phyloP scores from a whole-genome alignment of 2,888 invertebrate genomes.

The Heliconius aoede region DNA sequence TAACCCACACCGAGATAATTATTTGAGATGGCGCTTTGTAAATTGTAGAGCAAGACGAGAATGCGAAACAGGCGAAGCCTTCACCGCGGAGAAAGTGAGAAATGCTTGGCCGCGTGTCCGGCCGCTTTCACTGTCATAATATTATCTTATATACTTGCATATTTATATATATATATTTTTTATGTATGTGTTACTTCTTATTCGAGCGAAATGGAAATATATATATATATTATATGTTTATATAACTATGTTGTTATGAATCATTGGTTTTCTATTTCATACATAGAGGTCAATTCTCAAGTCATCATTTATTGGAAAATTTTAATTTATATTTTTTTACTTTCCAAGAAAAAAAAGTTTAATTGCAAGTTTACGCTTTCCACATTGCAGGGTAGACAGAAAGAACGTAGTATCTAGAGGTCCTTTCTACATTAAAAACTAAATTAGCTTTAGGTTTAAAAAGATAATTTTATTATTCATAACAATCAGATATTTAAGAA shows the following conservation, averaged over 20 bases:
- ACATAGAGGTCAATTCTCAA: background rate
- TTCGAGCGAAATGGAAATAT: background rate
- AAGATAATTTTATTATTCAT: too few relatives aligned
- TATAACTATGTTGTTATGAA: background rate
- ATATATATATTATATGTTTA: background rate
- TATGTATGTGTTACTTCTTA: conserved; percentile 7
- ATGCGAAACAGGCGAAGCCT: conserved; percentile 29
- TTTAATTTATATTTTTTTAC: too few relatives aligned
- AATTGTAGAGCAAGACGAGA: conserved; percentile 35
- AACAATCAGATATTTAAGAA: too few relatives aligned
- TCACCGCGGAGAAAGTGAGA: conserved; percentile 39
- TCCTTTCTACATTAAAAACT: too few relatives aligned
- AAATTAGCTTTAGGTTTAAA: too few relatives aligned
- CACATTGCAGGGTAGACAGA: too few relatives aligned
- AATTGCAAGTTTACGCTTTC: too few relatives aligned
- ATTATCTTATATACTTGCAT: conserved; percentile 26
- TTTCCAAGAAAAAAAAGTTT: too few relatives aligned
- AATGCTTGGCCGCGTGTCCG: conserved; percentile 38
- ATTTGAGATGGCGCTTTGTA: conserved; percentile 30
- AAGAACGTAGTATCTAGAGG: too few relatives aligned
- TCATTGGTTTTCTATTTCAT: background rate
- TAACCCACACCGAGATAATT: conserved; percentile 1
- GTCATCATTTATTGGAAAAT: background rate
- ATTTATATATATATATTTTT: conserved; percentile 2
- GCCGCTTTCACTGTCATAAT: conserved; percentile 41